Evolutionary conservation across 2,888 invertebrate species (phyloP).

Genomic region (Aspidiotus destructor): DNA sequence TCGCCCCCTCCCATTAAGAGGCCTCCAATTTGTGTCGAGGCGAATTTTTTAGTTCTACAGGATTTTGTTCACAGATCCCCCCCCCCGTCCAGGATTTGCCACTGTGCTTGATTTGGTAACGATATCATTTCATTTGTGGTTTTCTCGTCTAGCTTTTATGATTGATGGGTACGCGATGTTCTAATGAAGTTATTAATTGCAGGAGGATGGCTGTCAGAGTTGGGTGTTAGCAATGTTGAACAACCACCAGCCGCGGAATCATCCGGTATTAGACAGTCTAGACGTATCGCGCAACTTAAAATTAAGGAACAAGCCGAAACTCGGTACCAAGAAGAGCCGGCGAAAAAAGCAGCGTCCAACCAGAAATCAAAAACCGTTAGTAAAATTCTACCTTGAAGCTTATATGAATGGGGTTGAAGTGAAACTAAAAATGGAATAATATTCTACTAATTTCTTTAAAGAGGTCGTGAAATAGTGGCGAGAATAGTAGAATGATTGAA

Average conservation of each 20-base stretch:
- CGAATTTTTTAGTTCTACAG: no score
- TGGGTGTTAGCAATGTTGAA: slow-evolving; percentile 33
- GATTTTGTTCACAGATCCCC: no score
- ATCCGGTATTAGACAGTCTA: slow-evolving; percentile 60
- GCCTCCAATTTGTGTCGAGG: no score
- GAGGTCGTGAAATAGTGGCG: no score
- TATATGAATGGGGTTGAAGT: background rate
- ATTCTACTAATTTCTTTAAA: background rate
- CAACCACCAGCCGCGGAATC: slow-evolving; percentile 36
- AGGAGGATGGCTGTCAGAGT: slow-evolving; percentile 33
- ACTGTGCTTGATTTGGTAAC: no score
- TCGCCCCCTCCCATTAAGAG: no score
- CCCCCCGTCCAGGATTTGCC: no score
- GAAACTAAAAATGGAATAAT: background rate
- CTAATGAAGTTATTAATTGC: background rate
- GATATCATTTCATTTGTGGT: no score
- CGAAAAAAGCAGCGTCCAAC: slow-evolving; percentile 10
- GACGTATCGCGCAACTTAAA: slow-evolving; percentile 77
- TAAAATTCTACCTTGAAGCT: background rate
- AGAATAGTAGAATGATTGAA: no score
- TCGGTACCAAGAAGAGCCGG: slow-evolving; percentile 40
- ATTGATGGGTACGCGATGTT: no score
- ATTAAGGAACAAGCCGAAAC: slow-evolving; percentile 76
- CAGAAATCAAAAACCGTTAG: slow-evolving; percentile 21
- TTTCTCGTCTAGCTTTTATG: no score